Percentiles rank a stretch among this genome's conserved stretches.
These are phyloP conservation scores for Eira barbara DNA, from an alignment of 2,113 vertebrate species.

Conservation along the genomic window DNA sequence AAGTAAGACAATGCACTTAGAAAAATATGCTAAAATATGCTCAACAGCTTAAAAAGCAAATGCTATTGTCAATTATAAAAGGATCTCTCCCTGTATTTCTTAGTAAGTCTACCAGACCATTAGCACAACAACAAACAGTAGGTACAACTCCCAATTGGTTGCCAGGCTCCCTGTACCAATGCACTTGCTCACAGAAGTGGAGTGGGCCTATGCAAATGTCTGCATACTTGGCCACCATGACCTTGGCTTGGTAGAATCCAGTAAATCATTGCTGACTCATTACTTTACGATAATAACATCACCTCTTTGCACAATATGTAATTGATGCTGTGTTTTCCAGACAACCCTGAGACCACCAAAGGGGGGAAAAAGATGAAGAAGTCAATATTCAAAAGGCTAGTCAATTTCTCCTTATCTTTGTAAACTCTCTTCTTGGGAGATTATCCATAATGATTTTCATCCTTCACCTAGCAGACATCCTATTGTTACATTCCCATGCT, in stretches of 20 bases:
- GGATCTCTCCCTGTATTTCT: background rate
- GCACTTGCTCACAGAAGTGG: background rate
- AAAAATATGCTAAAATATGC: background rate
- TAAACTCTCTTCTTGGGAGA: background rate
- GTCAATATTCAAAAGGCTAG: background rate
- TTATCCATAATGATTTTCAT: background rate
- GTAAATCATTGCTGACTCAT: background rate
- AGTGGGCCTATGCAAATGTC: background rate
- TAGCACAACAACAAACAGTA: background rate
- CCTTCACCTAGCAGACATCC: background rate
- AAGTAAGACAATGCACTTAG: slow-evolving; percentile 6
- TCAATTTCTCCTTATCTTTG: background rate
- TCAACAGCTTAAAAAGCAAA: slow-evolving; percentile 4
- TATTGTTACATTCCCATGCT: background rate
- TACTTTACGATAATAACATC: background rate
- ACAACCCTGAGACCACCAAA: background rate
- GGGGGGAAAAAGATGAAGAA: background rate
- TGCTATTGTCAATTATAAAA: background rate
- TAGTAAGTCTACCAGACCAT: background rate
- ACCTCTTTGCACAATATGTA: background rate
- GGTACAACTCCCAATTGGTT: background rate
- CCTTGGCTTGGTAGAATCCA: background rate
- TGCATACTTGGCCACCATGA: background rate
- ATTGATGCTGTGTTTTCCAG: background rate
- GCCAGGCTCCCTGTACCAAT: background rate